Evolutionary conservation across 2,888 invertebrate species (phyloP), one percentile per base, ranked within the genome.

Genomic region (Globia sparganii): DNA sequence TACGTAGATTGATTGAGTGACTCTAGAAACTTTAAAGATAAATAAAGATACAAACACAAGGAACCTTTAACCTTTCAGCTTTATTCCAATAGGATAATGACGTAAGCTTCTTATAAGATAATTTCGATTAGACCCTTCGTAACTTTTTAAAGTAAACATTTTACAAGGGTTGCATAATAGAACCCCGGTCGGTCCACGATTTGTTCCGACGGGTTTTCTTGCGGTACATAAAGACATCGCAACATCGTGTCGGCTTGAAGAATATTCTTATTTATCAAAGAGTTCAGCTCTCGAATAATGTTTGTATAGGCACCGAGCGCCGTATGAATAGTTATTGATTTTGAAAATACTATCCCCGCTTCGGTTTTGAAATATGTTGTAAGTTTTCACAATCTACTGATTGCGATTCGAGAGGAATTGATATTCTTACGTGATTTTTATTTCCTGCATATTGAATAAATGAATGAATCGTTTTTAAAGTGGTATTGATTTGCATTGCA

Each of bases 251-350:
- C 92, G 86, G 81, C 86, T 90, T 88, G 88, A 90, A 90, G 86
- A 91, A 91, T 90, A 91, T 92, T 91, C 91, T 90, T 92, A 93
- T 93, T 91, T 91, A 92, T 93, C 91, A 92, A 89, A 91, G 89
- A 90, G 88, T 86, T 89, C 83, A 86, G 87, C 86, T 86, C 86
- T 86, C 87, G 84, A 88, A 86, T 89, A 88, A 90, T 91, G 88
- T 92, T 93, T 93, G 89, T 89, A 90, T 86, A 90, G 88, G 85
- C 85, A 86, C 88, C 88, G 86, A 89, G 88, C 85, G 78, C 78
- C 80, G 88, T 89, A 90, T 92, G 90, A 90, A 92, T 92, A 88
- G 88, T 88, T 91, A 92, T 92, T 91, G 90, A 90, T 92, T 91
- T 90, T 80, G 85, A 90, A 88, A 88, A 90, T 83, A 87, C 86